Conservation (phyloP, 2,888 invertebrate genomes). For the Loripinus fragilis region DNA sequence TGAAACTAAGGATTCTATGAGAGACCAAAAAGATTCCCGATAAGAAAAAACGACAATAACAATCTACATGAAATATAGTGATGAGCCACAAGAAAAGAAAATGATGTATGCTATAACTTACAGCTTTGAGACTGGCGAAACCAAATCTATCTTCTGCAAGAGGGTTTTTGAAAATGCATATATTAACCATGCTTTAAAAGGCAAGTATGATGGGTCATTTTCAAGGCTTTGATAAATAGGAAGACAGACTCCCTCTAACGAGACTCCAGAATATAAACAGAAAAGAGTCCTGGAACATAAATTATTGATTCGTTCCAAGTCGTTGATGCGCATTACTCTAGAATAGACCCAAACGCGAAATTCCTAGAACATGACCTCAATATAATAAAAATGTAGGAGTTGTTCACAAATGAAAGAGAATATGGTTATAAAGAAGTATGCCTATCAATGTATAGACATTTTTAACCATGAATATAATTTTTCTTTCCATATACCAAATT, state of each 20-base stretch:
- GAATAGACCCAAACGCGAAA: conserved; percentile 38
- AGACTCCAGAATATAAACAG: conserved; percentile 14
- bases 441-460: conserved; percentile 28
- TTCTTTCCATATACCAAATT: conserved; percentile 50
- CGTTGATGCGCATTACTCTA: conserved; percentile 46
- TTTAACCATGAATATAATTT: conserved; percentile 45
- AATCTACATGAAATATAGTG: conserved; percentile 23
- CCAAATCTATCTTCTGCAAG: conserved; percentile 38
- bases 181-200: conserved; percentile 40
- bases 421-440: conserved; percentile 20
- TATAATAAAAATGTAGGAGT: conserved; percentile 37
- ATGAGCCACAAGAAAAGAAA: conserved; percentile 20
- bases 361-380: conserved; percentile 41
- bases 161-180: conserved; percentile 39
- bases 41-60: conserved; percentile 32
- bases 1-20: conserved; percentile 37
- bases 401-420: conserved; percentile 30
- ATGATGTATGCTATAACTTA: conserved; percentile 18
- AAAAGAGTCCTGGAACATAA: conserved; percentile 33
- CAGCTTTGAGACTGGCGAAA: conserved; percentile 21
- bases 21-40: conserved; percentile 28
- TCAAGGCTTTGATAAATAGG: conserved; percentile 26
- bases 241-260: conserved; percentile 40
- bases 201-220: conserved; percentile 30
- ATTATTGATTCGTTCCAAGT: conserved; percentile 53